Conservation (phyloP, 1,140 invertebrate species). For the Campoletis sonorensis region DNA sequence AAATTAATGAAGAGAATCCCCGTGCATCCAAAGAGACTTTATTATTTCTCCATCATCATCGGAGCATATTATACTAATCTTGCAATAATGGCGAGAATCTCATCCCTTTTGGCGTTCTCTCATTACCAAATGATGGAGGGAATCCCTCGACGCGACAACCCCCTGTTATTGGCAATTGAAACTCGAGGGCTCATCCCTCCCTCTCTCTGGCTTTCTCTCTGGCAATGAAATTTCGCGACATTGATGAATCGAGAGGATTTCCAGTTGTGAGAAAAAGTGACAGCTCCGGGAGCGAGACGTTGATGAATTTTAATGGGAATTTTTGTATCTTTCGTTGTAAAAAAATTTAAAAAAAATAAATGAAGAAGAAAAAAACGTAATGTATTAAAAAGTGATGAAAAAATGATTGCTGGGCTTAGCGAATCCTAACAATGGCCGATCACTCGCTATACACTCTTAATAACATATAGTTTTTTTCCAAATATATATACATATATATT, state of each 20-base stretch:
- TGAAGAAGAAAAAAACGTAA: background rate
- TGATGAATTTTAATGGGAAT: conserved; percentile 37
- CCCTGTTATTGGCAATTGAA: conserved; percentile 49
- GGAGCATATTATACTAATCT: conserved; percentile 28
- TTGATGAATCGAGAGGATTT: conserved; percentile 18
- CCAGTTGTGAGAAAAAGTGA: conserved; percentile 1
- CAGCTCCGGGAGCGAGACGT: background rate
- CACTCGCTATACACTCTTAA: conserved; percentile 44
- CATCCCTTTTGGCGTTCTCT: conserved; percentile 17
- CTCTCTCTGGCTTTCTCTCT: no score
- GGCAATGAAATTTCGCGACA: conserved; percentile 27
- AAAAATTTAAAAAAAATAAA: background rate
- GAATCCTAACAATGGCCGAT: conserved; percentile 66
- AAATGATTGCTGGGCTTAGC: conserved; percentile 45
- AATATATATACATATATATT: conserved; percentile 54
- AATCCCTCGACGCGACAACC: conserved; percentile 32
- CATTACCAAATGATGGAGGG: conserved; percentile 36
- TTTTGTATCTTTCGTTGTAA: background rate
- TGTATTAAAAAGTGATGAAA: background rate
- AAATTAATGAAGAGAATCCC: background rate
- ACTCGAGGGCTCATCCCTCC: conserved; percentile 40
- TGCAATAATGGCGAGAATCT: conserved; percentile 37
- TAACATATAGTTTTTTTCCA: conserved; percentile 19
- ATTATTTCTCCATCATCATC: background rate
- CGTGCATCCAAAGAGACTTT: background rate